A percentile compares a stretch with the other conserved stretches of the same genome.
phyloP scores from a whole-genome alignment of 2,797 vertebrate genomes.

The Pachyuromys duprasi region DNA sequence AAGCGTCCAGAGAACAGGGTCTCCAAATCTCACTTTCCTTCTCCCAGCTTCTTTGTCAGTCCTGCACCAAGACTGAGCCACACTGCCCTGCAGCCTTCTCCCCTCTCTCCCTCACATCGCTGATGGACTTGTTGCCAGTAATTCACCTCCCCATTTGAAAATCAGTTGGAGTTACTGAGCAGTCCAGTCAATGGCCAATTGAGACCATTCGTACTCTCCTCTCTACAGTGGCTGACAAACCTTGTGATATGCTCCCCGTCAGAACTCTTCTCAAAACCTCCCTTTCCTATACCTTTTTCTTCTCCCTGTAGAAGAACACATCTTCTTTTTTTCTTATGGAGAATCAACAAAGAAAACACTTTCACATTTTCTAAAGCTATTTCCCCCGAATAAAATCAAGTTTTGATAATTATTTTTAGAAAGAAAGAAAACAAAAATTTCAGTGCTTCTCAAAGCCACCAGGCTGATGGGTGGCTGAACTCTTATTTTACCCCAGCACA shows the following conservation, averaged over 20 bases:
- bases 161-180: slow-evolving; percentile 84
- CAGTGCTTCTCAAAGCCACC: not conserved
- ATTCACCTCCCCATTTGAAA: slow-evolving; percentile 87
- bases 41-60: not conserved
- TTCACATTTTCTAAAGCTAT: slow-evolving; percentile 1
- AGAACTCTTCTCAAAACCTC: slow-evolving; percentile 32
- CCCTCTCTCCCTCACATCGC: not conserved
- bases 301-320: not conserved
- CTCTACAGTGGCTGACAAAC: fast-evolving
- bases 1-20: not conserved
- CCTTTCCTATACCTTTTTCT: not conserved
- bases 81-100: not conserved
- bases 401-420: slow-evolving; percentile 27
- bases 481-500: not conserved
- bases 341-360: slow-evolving; percentile 43
- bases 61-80: not conserved
- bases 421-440: too few species aligned
- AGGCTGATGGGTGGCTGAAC: not conserved
- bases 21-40: too few species aligned
- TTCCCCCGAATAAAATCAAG: not conserved
- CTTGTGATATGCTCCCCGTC: not conserved
- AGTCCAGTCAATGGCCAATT: not conserved
- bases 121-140: slow-evolving; percentile 77
- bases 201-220: not conserved
- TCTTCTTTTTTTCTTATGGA: not conserved